Conservation (phyloP, 2,888 invertebrate genomes). For the Perdita meconis region DNA sequence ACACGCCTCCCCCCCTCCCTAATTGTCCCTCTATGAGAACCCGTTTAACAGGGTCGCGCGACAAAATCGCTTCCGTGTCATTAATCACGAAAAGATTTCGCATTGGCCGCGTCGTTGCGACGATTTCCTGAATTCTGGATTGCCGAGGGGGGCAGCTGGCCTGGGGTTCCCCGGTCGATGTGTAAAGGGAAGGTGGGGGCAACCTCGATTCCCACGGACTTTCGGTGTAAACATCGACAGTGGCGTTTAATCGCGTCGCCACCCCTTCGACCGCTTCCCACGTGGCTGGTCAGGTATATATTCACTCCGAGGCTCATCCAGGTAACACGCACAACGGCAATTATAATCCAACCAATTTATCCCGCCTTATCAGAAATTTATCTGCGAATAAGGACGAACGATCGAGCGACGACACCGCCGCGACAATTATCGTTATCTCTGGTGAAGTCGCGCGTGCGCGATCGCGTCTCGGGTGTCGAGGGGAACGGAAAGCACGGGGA, state of each 20-base stretch:
- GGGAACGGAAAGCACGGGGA: conserved; percentile 43
- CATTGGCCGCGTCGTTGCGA: conserved; percentile 53
- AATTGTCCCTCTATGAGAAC: conserved; percentile 18
- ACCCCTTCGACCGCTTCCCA: conserved; percentile 38
- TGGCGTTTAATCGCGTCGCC: conserved; percentile 61
- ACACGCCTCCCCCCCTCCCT: conserved; percentile 5
- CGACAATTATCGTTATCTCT: conserved; percentile 74
- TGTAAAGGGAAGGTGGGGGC: conserved; percentile 15
- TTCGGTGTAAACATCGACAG: conserved; percentile 52
- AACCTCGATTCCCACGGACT: conserved; percentile 66
- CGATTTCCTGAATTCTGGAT: conserved; percentile 72
- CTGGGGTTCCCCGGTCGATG: conserved; percentile 3
- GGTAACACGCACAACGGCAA: conserved; percentile 83
- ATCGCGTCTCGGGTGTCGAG: conserved; percentile 12
- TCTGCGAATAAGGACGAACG: conserved; percentile 67
- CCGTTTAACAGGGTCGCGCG: conserved; percentile 50
- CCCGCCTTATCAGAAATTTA: conserved; percentile 79
- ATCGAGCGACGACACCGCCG: conserved; percentile 52
- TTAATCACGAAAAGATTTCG: conserved; percentile 75
- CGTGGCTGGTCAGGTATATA: conserved; percentile 33
- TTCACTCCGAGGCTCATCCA: conserved; percentile 28
- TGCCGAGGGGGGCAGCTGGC: conserved; percentile 56
- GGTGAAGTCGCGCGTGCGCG: conserved; percentile 53
- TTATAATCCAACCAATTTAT: conserved; percentile 82
- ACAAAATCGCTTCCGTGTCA: conserved; percentile 67